These are phyloP conservation scores for Barnardius zonarius DNA, from an alignment of 2,113 vertebrate species.

Conservation along the genomic window DNA sequence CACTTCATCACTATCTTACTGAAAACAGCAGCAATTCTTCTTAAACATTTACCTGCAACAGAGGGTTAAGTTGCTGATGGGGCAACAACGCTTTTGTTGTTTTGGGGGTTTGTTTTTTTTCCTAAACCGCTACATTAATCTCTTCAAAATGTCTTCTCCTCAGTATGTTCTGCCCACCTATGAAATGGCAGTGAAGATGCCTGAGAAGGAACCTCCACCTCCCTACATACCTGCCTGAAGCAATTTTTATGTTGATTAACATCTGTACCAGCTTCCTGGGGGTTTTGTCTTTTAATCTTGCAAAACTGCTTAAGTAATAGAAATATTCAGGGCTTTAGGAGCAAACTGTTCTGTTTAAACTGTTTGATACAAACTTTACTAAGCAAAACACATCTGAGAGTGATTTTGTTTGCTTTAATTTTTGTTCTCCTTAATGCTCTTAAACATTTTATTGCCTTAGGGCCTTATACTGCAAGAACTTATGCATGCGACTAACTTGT, in stretches of 20 bases:
- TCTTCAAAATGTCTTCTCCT: neutral
- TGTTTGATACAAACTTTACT: slow-evolving; percentile 69
- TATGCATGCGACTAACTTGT: slow-evolving; percentile 34
- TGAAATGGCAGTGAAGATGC: slow-evolving; percentile 99
- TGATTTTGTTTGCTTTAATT: slow-evolving; percentile 71
- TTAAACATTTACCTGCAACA: neutral
- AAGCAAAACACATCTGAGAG: slow-evolving; percentile 59
- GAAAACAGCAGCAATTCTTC: neutral
- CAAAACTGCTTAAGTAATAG: slow-evolving; percentile 70
- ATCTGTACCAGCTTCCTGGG: slow-evolving; percentile 66
- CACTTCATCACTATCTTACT: neutral
- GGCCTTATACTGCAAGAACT: slow-evolving; percentile 52
- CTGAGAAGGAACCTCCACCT: slow-evolving; percentile 89
- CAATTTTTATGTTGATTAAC: slow-evolving; percentile 50
- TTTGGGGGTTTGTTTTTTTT: neutral
- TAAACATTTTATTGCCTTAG: slow-evolving; percentile 69
- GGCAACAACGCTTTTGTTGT: neutral
- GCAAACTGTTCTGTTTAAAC: slow-evolving; percentile 61
- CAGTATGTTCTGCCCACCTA: slow-evolving; percentile 96
- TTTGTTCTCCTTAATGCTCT: slow-evolving; percentile 73
- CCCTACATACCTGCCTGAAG: slow-evolving; percentile 83
- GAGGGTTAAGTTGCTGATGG: neutral
- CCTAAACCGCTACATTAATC: neutral
- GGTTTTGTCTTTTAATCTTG: slow-evolving; percentile 70
- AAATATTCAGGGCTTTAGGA: slow-evolving; percentile 72